Conservation (phyloP, 35 echinoderm and acorn worm genomes). For the Heliocidaris tuberculata region DNA sequence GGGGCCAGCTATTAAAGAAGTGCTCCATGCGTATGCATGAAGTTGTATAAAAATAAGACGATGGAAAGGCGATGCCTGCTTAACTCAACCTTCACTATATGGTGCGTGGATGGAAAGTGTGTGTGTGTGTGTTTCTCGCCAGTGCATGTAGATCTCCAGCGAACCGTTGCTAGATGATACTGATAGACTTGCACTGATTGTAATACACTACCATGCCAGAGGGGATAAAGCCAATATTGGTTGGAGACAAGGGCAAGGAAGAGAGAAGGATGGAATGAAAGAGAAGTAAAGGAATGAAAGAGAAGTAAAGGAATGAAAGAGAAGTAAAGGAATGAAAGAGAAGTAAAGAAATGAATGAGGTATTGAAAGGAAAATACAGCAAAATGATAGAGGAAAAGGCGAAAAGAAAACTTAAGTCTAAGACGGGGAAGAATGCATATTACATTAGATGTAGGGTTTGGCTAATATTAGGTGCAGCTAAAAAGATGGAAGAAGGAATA, state of each 20-base stretch:
- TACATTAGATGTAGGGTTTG: too few relatives aligned
- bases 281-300: neutral
- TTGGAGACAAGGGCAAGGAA: neutral
- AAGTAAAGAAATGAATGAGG: neutral
- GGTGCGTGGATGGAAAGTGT: neutral
- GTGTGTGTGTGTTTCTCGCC: neutral
- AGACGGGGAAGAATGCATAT: too few relatives aligned
- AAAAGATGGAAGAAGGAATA: too few relatives aligned
- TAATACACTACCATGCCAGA: neutral
- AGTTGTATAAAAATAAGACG: neutral
- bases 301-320: neutral
- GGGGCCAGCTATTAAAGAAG: constrained; percentile 1
- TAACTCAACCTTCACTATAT: neutral
- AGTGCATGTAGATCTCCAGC: neutral
- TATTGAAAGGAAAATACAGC: neutral
- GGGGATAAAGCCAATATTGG: neutral
- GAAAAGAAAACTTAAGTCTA: too few relatives aligned
- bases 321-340: neutral
- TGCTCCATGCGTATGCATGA: neutral
- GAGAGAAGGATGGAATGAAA: neutral
- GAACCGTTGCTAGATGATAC: neutral
- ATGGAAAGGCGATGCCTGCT: neutral
- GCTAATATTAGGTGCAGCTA: too few relatives aligned
- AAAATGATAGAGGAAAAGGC: too few relatives aligned
- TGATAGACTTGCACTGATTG: neutral